These are phyloP conservation scores for Cantharis nigra DNA, from an alignment of 2,888 invertebrate genomes.

Conservation along the genomic window DNA sequence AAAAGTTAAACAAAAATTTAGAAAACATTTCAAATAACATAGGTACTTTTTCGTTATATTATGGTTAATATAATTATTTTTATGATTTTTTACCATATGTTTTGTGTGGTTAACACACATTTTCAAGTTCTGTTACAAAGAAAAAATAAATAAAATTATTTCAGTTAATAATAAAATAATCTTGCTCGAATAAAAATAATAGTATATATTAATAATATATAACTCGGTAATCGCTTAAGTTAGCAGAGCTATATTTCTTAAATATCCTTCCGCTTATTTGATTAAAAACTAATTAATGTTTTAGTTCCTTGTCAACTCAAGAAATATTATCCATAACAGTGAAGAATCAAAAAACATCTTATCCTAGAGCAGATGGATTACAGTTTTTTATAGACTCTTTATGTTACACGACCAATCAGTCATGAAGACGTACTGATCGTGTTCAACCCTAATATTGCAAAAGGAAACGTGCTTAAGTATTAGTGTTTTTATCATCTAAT, in stretches of 20 bases:
- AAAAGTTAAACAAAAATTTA: background rate
- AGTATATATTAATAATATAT: constrained; percentile 8
- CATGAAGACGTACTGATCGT: constrained; percentile 26
- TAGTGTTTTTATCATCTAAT: constrained; percentile 32
- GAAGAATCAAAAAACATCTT: constrained; percentile 21
- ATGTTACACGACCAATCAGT: constrained; percentile 30
- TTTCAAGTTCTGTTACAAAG: too few relatives aligned
- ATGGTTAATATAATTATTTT: too few relatives aligned
- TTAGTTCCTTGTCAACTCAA: constrained; percentile 24
- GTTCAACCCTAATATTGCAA: constrained; percentile 24
- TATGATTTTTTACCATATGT: too few relatives aligned
- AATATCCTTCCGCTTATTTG: constrained; percentile 13
- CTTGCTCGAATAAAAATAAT: background rate
- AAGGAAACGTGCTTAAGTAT: constrained; percentile 29
- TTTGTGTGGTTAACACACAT: too few relatives aligned
- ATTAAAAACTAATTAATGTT: constrained; percentile 24
- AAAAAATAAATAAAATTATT: background rate
- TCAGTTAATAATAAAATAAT: background rate
- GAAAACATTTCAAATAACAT: background rate
- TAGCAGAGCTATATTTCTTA: constrained; percentile 8
- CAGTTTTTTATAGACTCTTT: constrained; percentile 18
- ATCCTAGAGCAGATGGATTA: constrained; percentile 27
- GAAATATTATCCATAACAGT: constrained; percentile 22
- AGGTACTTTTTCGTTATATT: too few relatives aligned
- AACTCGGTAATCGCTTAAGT: constrained; percentile 15